Evolutionary conservation across 2,113 vertebrate species (phyloP), one percentile per base, ranked within the genome.

Genomic region (Bagarius yarrelli): DNA sequence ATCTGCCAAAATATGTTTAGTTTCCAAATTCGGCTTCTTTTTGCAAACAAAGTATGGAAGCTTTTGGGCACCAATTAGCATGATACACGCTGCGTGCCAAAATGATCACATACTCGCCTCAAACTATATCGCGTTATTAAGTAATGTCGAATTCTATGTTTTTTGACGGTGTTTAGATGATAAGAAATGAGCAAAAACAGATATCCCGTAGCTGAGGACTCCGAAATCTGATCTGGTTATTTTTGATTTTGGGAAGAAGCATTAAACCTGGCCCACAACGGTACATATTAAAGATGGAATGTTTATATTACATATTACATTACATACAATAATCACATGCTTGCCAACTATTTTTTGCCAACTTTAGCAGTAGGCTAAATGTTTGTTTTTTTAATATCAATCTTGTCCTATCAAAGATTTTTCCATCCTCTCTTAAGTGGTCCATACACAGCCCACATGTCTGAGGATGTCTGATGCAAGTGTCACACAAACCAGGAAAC

Each of bases 1-100:
- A 71, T 72, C 50, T 72, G 70, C 70, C 70, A 72, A 53, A 47
- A 53, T 55, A 53, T 55, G 50, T 32, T 32, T 32, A 27, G 47
- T 72, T 11, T 72, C 47, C 25, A 53, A 55, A 55, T 72, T 53
- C 50, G 21, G 47, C 50, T 72, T 72, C 50, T 72, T 32, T 72
- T 32, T 47, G 70, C 70, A 72, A 55, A 72, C 27, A 53, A 72
- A 19, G 50, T 53, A 32, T 32, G 50, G 70, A 72, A 72, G 70
- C 70, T 72, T 55, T 53, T 72, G 70, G 70, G 50, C 70, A 72
- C 18, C 70, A 72, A 32, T 72, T 53, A 72, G 4, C 47, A 32
- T 53, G 16, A 72, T 32, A 18, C 15, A 72, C 70, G 30, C 25
- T 44, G 50, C 19, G 70, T 53, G 70, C 70, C 50, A 72, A 72